Percentiles rank a stretch among this genome's conserved stretches.
Conservation (phyloP, 2,113 vertebrate genomes). For the Puntigrus tetrazona region DNA sequence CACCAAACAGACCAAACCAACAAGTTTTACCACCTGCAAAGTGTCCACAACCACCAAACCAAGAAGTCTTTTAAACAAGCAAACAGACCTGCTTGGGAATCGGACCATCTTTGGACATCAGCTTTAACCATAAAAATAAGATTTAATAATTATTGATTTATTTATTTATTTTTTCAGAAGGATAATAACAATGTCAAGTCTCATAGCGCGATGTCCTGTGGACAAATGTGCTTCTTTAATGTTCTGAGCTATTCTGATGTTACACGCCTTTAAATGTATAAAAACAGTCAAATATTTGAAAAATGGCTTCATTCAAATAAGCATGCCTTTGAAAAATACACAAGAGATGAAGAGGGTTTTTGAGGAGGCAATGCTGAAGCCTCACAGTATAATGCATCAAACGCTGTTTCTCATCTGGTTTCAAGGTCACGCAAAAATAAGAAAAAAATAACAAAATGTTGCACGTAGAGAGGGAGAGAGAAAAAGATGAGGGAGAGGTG, state of each 20-base stretch:
- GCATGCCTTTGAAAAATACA: slow-evolving; percentile 3
- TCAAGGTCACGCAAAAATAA: slow-evolving; percentile 40
- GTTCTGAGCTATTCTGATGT: slow-evolving; percentile 16
- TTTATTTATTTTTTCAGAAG: not conserved
- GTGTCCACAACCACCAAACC: fast-evolving
- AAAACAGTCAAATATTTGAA: not conserved
- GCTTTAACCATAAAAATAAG: not conserved
- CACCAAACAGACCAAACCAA: not conserved
- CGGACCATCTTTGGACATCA: not conserved
- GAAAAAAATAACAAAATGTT: slow-evolving; percentile 38
- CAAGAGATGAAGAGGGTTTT: slow-evolving; percentile 20
- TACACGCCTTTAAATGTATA: slow-evolving; percentile 8
- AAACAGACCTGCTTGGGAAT: not conserved
- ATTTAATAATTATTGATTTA: too few relatives aligned
- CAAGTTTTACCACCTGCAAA: not conserved
- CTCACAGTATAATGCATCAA: slow-evolving; percentile 31
- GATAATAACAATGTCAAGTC: not conserved
- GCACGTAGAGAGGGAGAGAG: slow-evolving; percentile 35
- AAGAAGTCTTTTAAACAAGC: not conserved
- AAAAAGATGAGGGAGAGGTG: slow-evolving; percentile 35
- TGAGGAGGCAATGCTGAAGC: slow-evolving; percentile 19
- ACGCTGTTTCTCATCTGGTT: slow-evolving; percentile 13
- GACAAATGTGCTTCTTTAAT: slow-evolving; percentile 4
- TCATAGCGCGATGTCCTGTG: not conserved
- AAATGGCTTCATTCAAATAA: not conserved